Evolutionary conservation across 2,888 invertebrate species (phyloP).

Genomic region (Halocaridina rubra): DNA sequence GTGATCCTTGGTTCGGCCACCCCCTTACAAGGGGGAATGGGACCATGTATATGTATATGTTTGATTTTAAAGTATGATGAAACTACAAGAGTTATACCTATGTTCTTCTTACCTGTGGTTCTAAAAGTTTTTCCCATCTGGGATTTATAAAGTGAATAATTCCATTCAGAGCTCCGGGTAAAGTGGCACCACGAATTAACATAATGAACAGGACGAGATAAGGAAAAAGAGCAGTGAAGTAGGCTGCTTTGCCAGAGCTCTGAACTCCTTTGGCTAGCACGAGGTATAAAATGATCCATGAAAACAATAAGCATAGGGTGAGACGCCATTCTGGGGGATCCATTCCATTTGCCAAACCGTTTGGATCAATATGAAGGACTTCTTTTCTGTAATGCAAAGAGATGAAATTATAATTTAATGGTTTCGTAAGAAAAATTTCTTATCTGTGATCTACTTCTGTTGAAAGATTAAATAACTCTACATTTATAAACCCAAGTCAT

Average conservation of each 20-base stretch:
- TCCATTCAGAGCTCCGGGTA: constrained; percentile 80
- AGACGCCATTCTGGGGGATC: constrained; percentile 64
- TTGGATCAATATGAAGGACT: constrained; percentile 34
- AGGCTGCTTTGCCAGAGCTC: constrained; percentile 84
- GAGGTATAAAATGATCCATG: constrained; percentile 68
- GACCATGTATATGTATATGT: too few species aligned
- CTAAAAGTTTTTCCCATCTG: constrained; percentile 79
- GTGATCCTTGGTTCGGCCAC: too few species aligned
- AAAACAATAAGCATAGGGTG: constrained; percentile 75
- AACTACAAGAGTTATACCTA: too few species aligned
- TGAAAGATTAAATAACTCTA: too few species aligned
- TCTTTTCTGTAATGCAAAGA: constrained; percentile 37
- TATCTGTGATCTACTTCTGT: too few species aligned
- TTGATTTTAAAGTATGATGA: too few species aligned
- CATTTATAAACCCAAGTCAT: too few species aligned
- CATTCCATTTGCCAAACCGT: constrained; percentile 64
- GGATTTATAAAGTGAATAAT: constrained; percentile 84
- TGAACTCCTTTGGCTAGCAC: constrained; percentile 82
- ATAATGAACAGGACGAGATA: constrained; percentile 77
- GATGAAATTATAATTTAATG: too few species aligned
- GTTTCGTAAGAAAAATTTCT: too few species aligned
- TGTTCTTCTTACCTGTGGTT: constrained; percentile 76
- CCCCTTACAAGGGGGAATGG: too few species aligned
- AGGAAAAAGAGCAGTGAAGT: constrained; percentile 75
- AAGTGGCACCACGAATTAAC: constrained; percentile 75